Base-by-base conservation (phyloP, 1,140 invertebrate genomes). In the Drosophila arawakana region DNA sequence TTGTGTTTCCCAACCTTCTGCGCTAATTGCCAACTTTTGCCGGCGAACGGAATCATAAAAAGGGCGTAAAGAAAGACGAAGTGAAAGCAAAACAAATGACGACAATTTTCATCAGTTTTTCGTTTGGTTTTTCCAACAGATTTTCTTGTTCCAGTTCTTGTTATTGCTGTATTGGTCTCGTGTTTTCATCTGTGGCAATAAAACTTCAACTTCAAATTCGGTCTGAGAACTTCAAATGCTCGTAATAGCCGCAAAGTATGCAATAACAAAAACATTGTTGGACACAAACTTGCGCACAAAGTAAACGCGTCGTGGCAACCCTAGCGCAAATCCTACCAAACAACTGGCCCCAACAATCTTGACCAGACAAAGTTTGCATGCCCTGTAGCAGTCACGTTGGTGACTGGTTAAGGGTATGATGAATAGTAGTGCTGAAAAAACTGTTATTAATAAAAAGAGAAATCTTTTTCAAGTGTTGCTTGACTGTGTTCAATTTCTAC, bases 191-290 rank as follows among this genome's bases (percentile, higher is more conserved):
- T 60, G 41, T 50, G 67, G 76, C 77, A 84, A 84, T 84, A 83
- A 80, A 84, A 84, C 81, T 77, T 68, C 46, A 69, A 47, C 13
- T 47, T 47, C 46, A 43, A 43, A 78, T 67, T 77, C 54, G 69
- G 49, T 50, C 66, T 62, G 44, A 41, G 39, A 73, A 57, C 77
- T 75, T 72, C 60, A 78, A 72, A 80, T 83, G 55, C 57, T 61
- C 71, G 65, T 73, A 83, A 78, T 81, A 75, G 81, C 78, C 81
- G 78, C 81, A 84, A 81, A 84, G 81, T 81, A 78, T 84, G 81
- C 78, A 75, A 80, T 63, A 78, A 77, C 58, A 74, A 73, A 73
- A 76, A 59, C 68, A 50, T 55, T 70, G 57, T 50, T 62, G 34
- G 41, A 55, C 66, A 69, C 61, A 46, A 61, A 49, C 57, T 74